phyloP scores from a whole-genome alignment of 2,113 vertebrate genomes.

The Tautogolabrus adspersus region DNA sequence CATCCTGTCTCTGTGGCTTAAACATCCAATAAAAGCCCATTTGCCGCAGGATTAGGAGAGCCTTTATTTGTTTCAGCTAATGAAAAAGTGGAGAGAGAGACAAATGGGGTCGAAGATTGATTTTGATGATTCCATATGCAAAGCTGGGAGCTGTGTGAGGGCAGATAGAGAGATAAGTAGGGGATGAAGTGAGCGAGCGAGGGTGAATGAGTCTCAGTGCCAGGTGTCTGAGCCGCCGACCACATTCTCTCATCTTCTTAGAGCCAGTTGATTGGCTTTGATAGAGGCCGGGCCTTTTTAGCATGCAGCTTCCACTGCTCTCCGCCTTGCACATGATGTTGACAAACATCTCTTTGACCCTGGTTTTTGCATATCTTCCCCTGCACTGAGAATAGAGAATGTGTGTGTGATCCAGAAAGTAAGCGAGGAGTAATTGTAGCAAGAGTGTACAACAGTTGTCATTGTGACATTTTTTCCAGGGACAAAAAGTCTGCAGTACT shows the following conservation, averaged over 20 bases:
- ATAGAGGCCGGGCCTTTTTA: conserved; percentile 75
- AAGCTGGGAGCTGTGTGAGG: conserved; percentile 62
- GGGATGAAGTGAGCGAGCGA: conserved; percentile 38
- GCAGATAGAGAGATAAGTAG: conserved; percentile 57
- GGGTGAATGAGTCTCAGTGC: conserved; percentile 66
- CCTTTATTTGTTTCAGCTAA: conserved; percentile 79
- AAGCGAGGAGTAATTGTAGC: conserved; percentile 30
- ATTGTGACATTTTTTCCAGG: conserved; percentile 62
- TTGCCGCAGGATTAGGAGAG: conserved; percentile 75
- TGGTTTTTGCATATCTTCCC: conserved; percentile 67
- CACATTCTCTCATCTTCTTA: conserved; percentile 70
- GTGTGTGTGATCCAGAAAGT: conserved; percentile 8
- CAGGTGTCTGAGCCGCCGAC: conserved; percentile 74
- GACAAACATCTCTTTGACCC: conserved; percentile 85
- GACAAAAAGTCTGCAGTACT: conserved; percentile 49
- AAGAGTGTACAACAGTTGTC: conserved; percentile 40
- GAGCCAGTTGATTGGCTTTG: conserved; percentile 69
- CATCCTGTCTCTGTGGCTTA: conserved; percentile 61
- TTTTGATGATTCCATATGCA: conserved; percentile 79
- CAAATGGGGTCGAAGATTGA: conserved; percentile 73
- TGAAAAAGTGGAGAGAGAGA: conserved; percentile 76
- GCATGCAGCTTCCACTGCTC: conserved; percentile 75
- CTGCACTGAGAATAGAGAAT: conserved; percentile 50
- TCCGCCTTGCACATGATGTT: conserved; percentile 77
- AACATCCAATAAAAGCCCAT: conserved; percentile 78